Base-by-base conservation (phyloP, 2,113 vertebrate genomes). In the Rattus rattus region DNA sequence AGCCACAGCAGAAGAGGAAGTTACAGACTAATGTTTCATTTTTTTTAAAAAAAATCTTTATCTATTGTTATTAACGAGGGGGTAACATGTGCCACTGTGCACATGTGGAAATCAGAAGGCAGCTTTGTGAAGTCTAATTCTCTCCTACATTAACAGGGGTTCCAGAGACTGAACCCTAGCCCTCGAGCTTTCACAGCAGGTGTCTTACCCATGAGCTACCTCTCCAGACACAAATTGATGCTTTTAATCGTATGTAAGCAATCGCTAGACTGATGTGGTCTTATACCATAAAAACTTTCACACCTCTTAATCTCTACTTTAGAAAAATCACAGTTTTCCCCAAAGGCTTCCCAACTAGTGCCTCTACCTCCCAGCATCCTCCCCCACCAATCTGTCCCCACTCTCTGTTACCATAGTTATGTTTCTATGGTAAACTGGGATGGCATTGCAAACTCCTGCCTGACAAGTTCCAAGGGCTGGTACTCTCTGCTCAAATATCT, bases 241-340 rank as follows among this genome's bases (percentile, higher is more conserved):
- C 11, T 92, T 93, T 88, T 26, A 88, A 47, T 92, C 36, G 47
- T 59, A 65, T 86, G 5, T 73, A 75, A 19, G 2, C 47, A 28
- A 86, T 87, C 3, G 7, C 43, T 17, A 92, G 72, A 77, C 14
- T 75, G 10, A 91, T 28, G 88, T 94, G 61, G 54, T 43, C 67
- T 93, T 76, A 84, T 33, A 70, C 8, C 5, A 87, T 47, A 59
- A 80, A 70, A 93, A 88, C 9, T 93, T 33, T 67, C 59, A 47
- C 49, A 89, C 65, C 47, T 89, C 84, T 73, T 85, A 88, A 67
- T 20, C 90, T 93, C 49, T 24, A 86, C 83, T 84, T 88, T 69
- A 88, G 39, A 65, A 49, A 95, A 63, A 85, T 59, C 76, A 73
- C 22, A 24, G 65, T 5, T 49, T 56, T 88, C n/a, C 59, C 73